Evolutionary conservation across 2,888 invertebrate species (phyloP).

Genomic region (Mythimna impura): DNA sequence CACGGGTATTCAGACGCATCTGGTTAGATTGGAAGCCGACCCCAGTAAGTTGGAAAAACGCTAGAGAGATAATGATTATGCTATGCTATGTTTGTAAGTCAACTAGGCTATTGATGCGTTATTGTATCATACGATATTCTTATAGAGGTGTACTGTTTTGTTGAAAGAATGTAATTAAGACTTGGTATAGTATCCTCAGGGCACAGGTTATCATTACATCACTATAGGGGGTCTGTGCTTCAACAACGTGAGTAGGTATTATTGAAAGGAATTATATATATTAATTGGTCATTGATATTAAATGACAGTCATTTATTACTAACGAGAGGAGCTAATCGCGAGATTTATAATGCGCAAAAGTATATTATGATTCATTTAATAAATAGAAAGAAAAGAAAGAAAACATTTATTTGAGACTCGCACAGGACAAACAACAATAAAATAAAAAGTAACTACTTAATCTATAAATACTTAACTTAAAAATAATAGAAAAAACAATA

Average conservation of each 20-base stretch:
- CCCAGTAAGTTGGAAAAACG: not conserved
- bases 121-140: constrained; percentile 16
- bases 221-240: constrained; percentile 50
- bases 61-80: not conserved
- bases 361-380: no score
- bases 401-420: no score
- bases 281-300: not conserved
- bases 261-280: constrained; percentile 7
- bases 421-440: no score
- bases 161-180: constrained; percentile 18
- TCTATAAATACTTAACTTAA: no score
- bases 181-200: constrained; percentile 7
- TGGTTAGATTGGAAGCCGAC: no score
- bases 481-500: no score
- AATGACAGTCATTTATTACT: not conserved
- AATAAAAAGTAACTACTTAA: no score
- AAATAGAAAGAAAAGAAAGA: no score
- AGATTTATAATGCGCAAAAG: no score
- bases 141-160: constrained; percentile 4
- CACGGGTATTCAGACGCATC: no score
- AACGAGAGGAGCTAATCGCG: no score
- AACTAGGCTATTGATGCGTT: constrained; percentile 2
- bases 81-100: not conserved
- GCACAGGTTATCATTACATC: constrained; percentile 44
- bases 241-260: constrained; percentile 30